Conservation (phyloP, 2,113 vertebrate genomes). For the Tapirus terrestris region DNA sequence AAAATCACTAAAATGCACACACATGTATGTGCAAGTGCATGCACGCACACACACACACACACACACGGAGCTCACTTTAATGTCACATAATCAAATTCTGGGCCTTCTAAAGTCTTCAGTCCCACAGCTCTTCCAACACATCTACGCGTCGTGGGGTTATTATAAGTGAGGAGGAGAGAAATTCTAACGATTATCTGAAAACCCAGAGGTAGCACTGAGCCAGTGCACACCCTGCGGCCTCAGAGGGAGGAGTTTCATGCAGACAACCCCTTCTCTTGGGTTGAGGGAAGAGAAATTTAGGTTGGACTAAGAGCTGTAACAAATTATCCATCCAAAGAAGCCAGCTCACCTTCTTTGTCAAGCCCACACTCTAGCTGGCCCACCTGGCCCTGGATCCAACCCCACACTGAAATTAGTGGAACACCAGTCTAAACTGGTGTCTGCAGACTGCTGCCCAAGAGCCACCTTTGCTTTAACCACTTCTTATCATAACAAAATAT, state of each 20-base stretch:
- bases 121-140: background rate
- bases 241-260: fast-evolving
- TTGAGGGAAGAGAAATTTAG: fast-evolving
- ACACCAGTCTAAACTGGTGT: too few species aligned
- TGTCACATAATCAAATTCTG: fast-evolving
- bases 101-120: background rate
- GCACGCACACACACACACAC: background rate
- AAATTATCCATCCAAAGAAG: background rate
- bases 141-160: background rate
- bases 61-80: background rate
- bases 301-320: background rate
- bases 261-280: background rate
- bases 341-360: too few species aligned
- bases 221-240: fast-evolving
- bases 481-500: background rate
- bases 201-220: fast-evolving
- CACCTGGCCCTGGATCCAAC: background rate
- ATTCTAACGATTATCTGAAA: background rate
- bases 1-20: fast-evolving
- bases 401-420: too few species aligned
- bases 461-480: background rate
- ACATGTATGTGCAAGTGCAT: fast-evolving
- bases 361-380: background rate
- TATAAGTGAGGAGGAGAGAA: too few species aligned
- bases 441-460: background rate